phyloP scores from a whole-genome alignment of 2,888 invertebrate genomes.

The Aricia artaxerxes region DNA sequence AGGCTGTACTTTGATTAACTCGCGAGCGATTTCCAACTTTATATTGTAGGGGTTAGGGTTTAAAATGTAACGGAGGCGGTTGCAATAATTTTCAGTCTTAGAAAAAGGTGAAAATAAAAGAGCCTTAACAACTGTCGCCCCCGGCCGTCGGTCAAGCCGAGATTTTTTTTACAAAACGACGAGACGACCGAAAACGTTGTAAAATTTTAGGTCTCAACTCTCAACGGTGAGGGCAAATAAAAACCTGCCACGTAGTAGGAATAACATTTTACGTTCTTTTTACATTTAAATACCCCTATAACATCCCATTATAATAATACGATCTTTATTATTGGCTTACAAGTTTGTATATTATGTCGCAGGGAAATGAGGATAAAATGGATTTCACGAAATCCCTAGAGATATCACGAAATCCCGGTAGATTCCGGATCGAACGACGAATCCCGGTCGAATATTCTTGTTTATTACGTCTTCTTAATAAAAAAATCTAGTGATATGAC shows the following conservation, averaged over 20 bases:
- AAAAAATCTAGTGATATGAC: too few species aligned
- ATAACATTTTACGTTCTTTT: not conserved
- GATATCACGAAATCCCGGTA: too few species aligned
- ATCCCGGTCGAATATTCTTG: too few species aligned
- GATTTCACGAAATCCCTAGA: too few species aligned
- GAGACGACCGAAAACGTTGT: conserved; percentile 48
- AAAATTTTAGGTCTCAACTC: conserved; percentile 35
- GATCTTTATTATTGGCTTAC: too few species aligned
- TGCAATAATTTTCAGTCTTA: conserved; percentile 37
- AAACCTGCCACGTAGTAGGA: not conserved
- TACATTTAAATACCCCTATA: not conserved
- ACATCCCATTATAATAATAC: too few species aligned
- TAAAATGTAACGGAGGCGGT: not conserved
- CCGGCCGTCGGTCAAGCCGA: conserved; percentile 49
- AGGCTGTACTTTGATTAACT: conserved; percentile 16
- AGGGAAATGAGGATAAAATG: too few species aligned
- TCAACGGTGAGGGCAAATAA: not conserved
- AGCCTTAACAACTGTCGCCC: conserved; percentile 51
- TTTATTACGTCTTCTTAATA: too few species aligned
- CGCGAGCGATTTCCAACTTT: not conserved
- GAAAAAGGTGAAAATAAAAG: conserved; percentile 42
- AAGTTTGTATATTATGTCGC: too few species aligned
- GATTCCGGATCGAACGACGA: too few species aligned
- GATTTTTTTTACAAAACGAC: conserved; percentile 54
- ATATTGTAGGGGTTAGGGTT: not conserved